These are phyloP conservation scores for Pitta sordida DNA, from an alignment of 2,113 vertebrate genomes.

Conservation along the genomic window DNA sequence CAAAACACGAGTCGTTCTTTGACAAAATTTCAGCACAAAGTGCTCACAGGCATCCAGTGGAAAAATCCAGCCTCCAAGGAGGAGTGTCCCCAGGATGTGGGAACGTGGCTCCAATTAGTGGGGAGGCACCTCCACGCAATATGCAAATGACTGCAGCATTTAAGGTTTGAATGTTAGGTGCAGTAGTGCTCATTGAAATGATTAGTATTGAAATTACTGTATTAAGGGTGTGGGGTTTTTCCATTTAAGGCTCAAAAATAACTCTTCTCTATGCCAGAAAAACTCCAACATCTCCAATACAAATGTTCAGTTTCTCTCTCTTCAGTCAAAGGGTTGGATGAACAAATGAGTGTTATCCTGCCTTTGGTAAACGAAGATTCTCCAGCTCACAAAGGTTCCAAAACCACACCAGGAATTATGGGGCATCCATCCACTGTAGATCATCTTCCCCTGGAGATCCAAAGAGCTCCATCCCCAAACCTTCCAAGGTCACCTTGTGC, in stretches of 20 bases:
- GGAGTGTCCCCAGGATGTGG: not conserved
- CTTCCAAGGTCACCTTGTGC: not conserved
- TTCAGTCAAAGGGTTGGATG: not conserved
- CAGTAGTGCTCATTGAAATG: not conserved
- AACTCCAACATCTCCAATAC: not conserved
- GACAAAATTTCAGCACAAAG: conserved; percentile 16
- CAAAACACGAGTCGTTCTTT: conserved; percentile 11
- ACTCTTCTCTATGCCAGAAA: not conserved
- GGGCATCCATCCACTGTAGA: not conserved
- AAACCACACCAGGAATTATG: not conserved
- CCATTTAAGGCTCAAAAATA: not conserved
- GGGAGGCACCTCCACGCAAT: not conserved
- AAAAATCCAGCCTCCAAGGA: not conserved
- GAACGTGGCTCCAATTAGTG: not conserved
- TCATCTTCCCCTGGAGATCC: not conserved
- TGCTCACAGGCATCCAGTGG: not conserved
- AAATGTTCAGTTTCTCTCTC: not conserved
- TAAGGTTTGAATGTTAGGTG: not conserved
- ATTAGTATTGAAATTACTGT: not conserved
- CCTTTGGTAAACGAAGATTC: not conserved
- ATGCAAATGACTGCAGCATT: not conserved
- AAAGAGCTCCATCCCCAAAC: not conserved
- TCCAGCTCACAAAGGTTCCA: not conserved
- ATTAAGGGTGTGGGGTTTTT: rapidly evolving
- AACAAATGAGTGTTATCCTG: rapidly evolving